These are phyloP conservation scores for Semotilus atromaculatus DNA, from an alignment of 2,797 vertebrate genomes.

Conservation along the genomic window DNA sequence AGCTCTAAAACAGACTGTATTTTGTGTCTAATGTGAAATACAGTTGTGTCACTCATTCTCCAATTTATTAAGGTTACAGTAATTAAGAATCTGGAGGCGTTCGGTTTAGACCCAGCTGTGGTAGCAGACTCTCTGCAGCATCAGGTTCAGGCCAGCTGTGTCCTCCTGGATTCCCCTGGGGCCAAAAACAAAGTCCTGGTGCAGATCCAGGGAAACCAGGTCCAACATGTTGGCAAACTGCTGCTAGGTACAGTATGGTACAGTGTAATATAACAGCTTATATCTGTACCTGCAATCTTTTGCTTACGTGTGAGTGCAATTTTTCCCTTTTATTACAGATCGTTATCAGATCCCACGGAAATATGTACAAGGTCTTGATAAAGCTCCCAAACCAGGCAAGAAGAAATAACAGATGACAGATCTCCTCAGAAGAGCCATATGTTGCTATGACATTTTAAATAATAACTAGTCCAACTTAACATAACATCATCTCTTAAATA, in stretches of 20 bases:
- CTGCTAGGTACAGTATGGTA: conserved; percentile 80
- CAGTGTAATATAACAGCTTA: background rate
- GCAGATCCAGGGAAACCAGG: conserved; percentile 96
- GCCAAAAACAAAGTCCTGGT: conserved; percentile 88
- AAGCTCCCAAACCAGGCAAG: conserved; percentile 85
- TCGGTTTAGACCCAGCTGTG: conserved; percentile 85
- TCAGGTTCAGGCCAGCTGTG: conserved; percentile 91
- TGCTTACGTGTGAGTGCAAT: background rate
- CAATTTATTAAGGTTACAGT: conserved; percentile 84
- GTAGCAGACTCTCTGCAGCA: conserved; percentile 86
- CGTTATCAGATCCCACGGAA: conserved; percentile 90
- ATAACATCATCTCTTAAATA: conserved; percentile 54
- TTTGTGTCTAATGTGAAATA: conserved; percentile 16
- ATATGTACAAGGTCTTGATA: conserved; percentile 89
- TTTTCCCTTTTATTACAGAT: conserved; percentile 79
- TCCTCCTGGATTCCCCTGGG: conserved; percentile 81
- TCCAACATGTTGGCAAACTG: conserved; percentile 86
- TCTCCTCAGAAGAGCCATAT: background rate
- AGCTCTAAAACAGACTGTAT: too few species aligned
- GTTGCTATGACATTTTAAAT: conserved; percentile 38
- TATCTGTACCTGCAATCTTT: background rate
- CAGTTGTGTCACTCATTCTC: background rate
- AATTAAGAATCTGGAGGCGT: conserved; percentile 92
- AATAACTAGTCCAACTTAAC: conserved; percentile 15
- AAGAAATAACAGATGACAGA: conserved; percentile 79